Evolutionary conservation across 2,113 vertebrate species (phyloP).

Genomic region (Notothenia rossii): DNA sequence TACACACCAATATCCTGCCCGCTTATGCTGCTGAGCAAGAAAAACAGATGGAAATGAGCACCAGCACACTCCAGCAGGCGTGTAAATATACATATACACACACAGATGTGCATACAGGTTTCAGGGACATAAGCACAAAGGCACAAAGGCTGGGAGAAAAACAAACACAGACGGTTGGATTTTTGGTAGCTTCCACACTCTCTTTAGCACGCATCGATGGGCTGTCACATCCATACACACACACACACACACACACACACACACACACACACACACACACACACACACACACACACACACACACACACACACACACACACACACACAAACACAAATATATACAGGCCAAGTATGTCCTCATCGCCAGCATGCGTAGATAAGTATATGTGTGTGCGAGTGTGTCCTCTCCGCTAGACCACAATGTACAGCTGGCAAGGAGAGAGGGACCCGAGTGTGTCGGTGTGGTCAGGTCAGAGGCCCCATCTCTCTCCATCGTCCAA

Average conservation of each 20-base stretch:
- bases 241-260: conserved; percentile 40
- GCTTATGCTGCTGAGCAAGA: conserved; percentile 43
- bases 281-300: conserved; percentile 58
- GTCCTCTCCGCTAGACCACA: conserved; percentile 75
- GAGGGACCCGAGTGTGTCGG: conserved; percentile 79
- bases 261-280: conserved; percentile 52
- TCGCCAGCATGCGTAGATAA: conserved; percentile 79
- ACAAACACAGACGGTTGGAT: conserved; percentile 68
- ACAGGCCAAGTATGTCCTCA: conserved; percentile 80
- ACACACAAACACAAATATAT: conserved; percentile 44
- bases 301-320: conserved; percentile 57
- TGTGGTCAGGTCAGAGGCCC: conserved; percentile 81
- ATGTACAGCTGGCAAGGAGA: conserved; percentile 78
- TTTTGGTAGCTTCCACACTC: conserved; percentile 63
- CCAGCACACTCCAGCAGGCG: conserved; percentile 54
- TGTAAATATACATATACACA: conserved; percentile 67
- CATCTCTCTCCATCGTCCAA: conserved; percentile 60
- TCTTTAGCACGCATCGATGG: conserved; percentile 64
- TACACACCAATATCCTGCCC: conserved; percentile 56
- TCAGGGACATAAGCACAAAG: conserved; percentile 65
- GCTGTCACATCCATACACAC: conserved; percentile 61
- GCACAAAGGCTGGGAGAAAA: conserved; percentile 56
- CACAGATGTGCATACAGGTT: conserved; percentile 69
- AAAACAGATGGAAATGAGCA: conserved; percentile 73
- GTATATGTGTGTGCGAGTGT: conserved; percentile 78